Evolutionary conservation across 2,113 vertebrate genomes (phyloP).

Genomic region (Nesoenas mayeri): DNA sequence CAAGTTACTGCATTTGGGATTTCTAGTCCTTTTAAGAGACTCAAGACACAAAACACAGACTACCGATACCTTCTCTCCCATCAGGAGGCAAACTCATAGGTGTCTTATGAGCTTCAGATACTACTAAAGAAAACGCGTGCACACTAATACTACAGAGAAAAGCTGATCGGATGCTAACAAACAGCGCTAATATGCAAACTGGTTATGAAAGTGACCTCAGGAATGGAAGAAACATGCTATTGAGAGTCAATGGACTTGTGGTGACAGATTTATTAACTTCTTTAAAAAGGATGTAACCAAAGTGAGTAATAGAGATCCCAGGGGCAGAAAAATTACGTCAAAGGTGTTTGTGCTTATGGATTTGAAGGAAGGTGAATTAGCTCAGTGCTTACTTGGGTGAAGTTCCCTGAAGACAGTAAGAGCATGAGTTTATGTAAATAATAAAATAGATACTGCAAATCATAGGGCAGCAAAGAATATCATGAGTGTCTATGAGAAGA

Average conservation of each 20-base stretch:
- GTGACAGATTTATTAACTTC: background rate
- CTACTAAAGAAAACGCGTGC: background rate
- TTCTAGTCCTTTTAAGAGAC: constrained; percentile 32
- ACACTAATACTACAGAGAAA: background rate
- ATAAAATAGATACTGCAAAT: background rate
- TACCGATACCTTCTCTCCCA: background rate
- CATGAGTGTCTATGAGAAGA: background rate
- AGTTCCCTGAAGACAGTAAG: background rate
- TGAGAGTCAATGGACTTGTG: background rate
- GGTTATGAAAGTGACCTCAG: background rate
- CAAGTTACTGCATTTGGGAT: background rate
- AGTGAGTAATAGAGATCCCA: background rate
- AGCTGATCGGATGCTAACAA: background rate
- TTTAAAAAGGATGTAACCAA: background rate
- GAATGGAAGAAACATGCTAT: background rate
- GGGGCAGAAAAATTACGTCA: background rate
- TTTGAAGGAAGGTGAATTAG: background rate
- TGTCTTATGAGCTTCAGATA: background rate
- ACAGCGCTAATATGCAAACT: background rate
- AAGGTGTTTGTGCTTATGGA: background rate
- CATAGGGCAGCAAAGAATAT: background rate
- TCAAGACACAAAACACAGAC: background rate
- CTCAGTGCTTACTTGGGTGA: background rate
- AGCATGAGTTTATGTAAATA: background rate
- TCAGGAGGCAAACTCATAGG: background rate